These are phyloP conservation scores for Allygus modestus DNA, from an alignment of 2,888 invertebrate genomes.

Conservation along the genomic window DNA sequence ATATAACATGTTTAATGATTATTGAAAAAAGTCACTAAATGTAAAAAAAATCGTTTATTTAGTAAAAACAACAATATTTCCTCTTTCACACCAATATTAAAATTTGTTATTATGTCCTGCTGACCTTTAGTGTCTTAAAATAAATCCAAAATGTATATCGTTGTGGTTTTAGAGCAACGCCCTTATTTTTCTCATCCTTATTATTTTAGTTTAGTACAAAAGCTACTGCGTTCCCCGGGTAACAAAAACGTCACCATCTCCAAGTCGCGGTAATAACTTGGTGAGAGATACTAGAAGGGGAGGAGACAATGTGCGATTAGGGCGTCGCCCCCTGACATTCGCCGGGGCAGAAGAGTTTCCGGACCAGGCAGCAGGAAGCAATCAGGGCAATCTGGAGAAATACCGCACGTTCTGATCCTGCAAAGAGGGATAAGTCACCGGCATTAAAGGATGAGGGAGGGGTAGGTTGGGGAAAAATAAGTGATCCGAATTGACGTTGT, in stretches of 20 bases:
- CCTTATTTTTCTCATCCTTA: neutral
- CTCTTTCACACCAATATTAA: too few species aligned
- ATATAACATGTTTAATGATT: too few species aligned
- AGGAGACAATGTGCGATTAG: conserved; percentile 39
- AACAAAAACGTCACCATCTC: neutral
- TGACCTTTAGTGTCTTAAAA: too few species aligned
- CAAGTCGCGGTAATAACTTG: neutral
- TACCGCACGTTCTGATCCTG: neutral
- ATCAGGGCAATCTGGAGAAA: neutral
- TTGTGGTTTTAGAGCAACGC: too few species aligned
- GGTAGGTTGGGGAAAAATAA: too few species aligned
- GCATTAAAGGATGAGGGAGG: neutral
- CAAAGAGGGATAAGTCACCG: neutral
- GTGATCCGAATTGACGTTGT: too few species aligned
- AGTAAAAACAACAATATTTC: too few species aligned
- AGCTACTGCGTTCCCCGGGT: neutral
- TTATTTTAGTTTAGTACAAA: neutral
- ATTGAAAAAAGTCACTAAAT: too few species aligned
- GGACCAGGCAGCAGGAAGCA: conserved; percentile 13
- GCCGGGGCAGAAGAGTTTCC: conserved; percentile 13
- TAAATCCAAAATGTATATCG: too few species aligned
- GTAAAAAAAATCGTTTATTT: too few species aligned
- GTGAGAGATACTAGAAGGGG: conserved; percentile 3
- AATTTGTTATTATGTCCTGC: too few species aligned
- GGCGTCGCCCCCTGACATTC: conserved; percentile 12